Base-by-base conservation (phyloP, 2,113 vertebrate species). In the Osmerus eperlanus region DNA sequence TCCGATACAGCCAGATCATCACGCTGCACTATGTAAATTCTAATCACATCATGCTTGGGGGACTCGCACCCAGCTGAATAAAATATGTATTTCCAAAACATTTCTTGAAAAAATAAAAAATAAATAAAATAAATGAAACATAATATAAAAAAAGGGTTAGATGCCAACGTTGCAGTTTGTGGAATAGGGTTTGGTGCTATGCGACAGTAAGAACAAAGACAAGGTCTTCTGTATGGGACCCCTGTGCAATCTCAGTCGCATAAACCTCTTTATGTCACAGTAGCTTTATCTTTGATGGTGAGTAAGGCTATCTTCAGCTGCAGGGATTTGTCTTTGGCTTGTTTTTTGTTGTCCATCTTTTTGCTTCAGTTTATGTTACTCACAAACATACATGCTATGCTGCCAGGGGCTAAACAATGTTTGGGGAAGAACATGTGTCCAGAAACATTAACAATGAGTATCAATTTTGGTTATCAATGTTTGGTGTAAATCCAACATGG, bases 31-130 rank as follows among this genome's bases (percentile, higher is more conserved):
- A 63, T 70, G 68, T 76, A 71, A 73, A 76, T 76, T 64, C 23
- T 59, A 73, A 76, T 76, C 70, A 69, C 74, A 67, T 52, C 41
- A 72, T 52, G 53, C 72, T 56, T 59, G 65, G 52, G 71, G 70
- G 73, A 51, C 36, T 41, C 1, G 36, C 36, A 41, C 36, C 36
- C 36, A 41, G 36, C 36, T 41, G 36, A 41, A 41, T 41, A 41
- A 74, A 75, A 60, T 70, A 70, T 25, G 67, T 29, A 63, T 36
- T 47, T 76, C 47, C 51, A 70, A 58, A 54, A 70, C 56, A 72
- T 69, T 72, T 71, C 68, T 64, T n/a, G 16, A 18, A 58, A 16
- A 61, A 55, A 65, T 56, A 68, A 65, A 28, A 65, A 23, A 23
- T 23, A 23, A 23, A 23, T 23, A 23, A 23, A 23, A 23, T 1